A percentile compares a stretch with the other conserved stretches of the same genome.
phyloP scores from a whole-genome alignment of 2,113 vertebrate genomes.

The Galemys pyrenaicus region DNA sequence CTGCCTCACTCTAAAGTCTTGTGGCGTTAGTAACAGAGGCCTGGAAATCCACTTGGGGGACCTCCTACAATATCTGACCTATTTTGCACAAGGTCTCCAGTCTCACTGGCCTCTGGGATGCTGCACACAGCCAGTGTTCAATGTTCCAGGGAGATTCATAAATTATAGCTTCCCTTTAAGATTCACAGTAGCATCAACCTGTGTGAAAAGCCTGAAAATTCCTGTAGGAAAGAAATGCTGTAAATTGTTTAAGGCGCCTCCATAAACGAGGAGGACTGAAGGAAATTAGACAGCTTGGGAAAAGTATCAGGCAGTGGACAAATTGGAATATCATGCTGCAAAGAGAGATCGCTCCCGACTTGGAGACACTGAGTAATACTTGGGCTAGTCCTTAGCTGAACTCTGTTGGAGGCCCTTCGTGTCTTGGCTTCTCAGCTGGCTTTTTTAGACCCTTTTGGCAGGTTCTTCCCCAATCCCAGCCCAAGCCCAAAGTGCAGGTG shows the following conservation, averaged over 20 bases:
- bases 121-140: not conserved
- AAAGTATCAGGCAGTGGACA: not conserved
- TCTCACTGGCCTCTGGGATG: not conserved
- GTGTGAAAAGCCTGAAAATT: not conserved
- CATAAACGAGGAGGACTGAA: not conserved
- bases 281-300: not conserved
- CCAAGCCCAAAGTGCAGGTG: not conserved
- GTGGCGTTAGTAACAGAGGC: not conserved
- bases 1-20: not conserved
- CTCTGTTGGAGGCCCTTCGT: rapidly evolving
- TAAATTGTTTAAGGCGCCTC: not conserved
- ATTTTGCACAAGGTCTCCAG: not conserved
- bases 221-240: not conserved
- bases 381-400: not conserved
- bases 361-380: not conserved
- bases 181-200: not conserved
- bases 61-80: not conserved
- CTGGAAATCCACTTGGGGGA: not conserved
- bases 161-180: not conserved
- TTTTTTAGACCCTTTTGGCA: not conserved
- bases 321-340: not conserved
- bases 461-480: not conserved
- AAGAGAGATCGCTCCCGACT: not conserved
- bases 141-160: not conserved
- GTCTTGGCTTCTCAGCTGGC: not conserved